A percentile compares a stretch with the other conserved stretches of the same genome.
These are phyloP conservation scores for Brenthis hecate DNA, from an alignment of 2,888 invertebrate genomes.

Conservation along the genomic window DNA sequence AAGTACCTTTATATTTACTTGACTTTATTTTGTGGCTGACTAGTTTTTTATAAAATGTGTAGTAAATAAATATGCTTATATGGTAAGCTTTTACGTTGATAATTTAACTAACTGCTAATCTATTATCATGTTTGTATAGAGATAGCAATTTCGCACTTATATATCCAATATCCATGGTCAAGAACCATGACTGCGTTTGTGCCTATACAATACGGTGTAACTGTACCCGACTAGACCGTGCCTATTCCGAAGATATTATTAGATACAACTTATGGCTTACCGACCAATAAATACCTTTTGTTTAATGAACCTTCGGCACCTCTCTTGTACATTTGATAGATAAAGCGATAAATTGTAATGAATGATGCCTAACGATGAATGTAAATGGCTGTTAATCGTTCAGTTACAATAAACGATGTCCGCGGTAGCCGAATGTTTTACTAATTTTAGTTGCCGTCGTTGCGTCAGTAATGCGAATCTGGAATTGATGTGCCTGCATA, in stretches of 20 bases:
- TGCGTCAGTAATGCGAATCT: slow-evolving; percentile 65
- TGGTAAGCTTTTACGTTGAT: slow-evolving; percentile 1
- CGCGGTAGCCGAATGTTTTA: slow-evolving; percentile 68
- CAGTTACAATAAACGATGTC: slow-evolving; percentile 63
- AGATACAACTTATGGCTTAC: slow-evolving; percentile 56
- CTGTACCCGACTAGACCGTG: slow-evolving; percentile 68
- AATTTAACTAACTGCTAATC: slow-evolving; percentile 7
- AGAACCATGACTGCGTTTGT: slow-evolving; percentile 68
- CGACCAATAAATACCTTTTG: slow-evolving; percentile 46
- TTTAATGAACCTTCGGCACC: slow-evolving; percentile 28
- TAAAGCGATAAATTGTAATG: slow-evolving; percentile 51
- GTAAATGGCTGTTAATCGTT: slow-evolving; percentile 64
- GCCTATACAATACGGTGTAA: slow-evolving; percentile 66
- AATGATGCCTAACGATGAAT: slow-evolving; percentile 64
- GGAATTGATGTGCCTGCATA: slow-evolving; percentile 67
- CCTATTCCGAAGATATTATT: slow-evolving; percentile 48
- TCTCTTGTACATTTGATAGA: slow-evolving; percentile 44
- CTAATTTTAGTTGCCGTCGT: slow-evolving; percentile 67
- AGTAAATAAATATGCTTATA: background rate
- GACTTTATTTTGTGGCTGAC: background rate
- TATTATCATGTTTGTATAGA: slow-evolving; percentile 18
- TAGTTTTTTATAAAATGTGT: background rate
- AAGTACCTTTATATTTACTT: background rate
- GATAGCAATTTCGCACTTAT: slow-evolving; percentile 18
- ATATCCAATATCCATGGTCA: slow-evolving; percentile 36